A percentile compares a stretch with the other conserved stretches of the same genome.
Conservation (phyloP, 2,113 vertebrate species). For the Pavo muticus region DNA sequence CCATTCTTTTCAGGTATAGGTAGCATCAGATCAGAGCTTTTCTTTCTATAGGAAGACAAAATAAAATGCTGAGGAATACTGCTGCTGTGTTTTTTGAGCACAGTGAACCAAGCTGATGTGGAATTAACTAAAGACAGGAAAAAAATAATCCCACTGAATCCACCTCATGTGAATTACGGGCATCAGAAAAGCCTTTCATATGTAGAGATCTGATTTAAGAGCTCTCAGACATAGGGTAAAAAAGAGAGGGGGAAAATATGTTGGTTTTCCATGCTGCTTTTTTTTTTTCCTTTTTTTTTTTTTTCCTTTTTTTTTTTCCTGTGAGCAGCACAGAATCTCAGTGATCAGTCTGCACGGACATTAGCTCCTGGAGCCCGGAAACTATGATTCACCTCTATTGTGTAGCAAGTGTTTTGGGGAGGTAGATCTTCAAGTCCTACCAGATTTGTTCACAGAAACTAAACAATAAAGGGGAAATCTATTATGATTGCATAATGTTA, state of each 20-base stretch:
- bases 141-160: constrained; percentile 35
- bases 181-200: constrained; percentile 36
- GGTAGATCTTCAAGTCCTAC: not conserved
- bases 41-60: constrained; percentile 23
- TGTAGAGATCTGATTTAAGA: not conserved
- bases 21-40: constrained; percentile 43
- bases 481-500: not conserved
- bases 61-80: constrained; percentile 13
- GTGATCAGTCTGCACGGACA: not conserved
- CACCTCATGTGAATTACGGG: constrained; percentile 28
- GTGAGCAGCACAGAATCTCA: not conserved
- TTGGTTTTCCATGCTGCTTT: not conserved
- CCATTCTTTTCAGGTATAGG: constrained; percentile 12
- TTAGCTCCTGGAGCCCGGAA: not conserved
- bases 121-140: constrained; percentile 68
- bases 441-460: not conserved
- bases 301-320: not conserved
- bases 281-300: not conserved
- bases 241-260: not conserved
- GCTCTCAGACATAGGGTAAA: not conserved
- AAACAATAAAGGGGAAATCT: constrained; percentile 12
- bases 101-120: constrained; percentile 37
- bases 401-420: not conserved
- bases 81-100: not conserved
- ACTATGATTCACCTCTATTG: not conserved